Base-by-base conservation (phyloP, 2,888 invertebrate genomes). In the Epinotia nisella region DNA sequence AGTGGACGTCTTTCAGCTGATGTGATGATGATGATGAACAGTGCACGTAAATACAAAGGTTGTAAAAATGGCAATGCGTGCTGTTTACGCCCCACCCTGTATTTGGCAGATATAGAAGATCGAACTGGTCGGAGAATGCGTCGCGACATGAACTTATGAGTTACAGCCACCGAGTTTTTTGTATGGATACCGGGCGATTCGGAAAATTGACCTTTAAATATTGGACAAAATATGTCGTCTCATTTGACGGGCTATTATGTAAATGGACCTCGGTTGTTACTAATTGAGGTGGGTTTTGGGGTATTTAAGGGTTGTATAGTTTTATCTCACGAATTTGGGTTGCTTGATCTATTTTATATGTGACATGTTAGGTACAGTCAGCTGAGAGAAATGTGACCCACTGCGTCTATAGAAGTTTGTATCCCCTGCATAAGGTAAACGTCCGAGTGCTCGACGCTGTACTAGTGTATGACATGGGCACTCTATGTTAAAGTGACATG, bases 111-210 rank as follows among this genome's bases (percentile, higher is more conserved):
- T 82, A 81, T 79, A 81, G 81, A 84, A 55, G 71, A 85, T 87
- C 86, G 82, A 84, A 80, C 84, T 78, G 83, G 84, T 80, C 78
- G 76, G 82, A 86, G 90, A 90, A 91, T 89, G 86, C 87, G 87
- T 84, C 87, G 86, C 82, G 86, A 87, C 89, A 89, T 89, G 85
- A 88, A 90, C 90, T 90, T 91, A 91, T 92, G 91, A 91, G 87
- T 89, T 87, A 90, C 84, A 85, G 81, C 82, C 82, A 80, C 75
- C 75, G 80, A 78, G 78, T 86, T 90, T 90, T 84, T 89, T 87
- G 82, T 84, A 81, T 79, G 80, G 81, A 79, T 76, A 78, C 78
- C 80, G 78, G 76, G 77, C 75, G 80, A 77, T 80, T 80, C 78
- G 78, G 81, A 81, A 87, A 87, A 87, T 85, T 84, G 82, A 81